Base-by-base conservation (phyloP, 2,113 vertebrate species). In the Cephalopholis sonnerati region DNA sequence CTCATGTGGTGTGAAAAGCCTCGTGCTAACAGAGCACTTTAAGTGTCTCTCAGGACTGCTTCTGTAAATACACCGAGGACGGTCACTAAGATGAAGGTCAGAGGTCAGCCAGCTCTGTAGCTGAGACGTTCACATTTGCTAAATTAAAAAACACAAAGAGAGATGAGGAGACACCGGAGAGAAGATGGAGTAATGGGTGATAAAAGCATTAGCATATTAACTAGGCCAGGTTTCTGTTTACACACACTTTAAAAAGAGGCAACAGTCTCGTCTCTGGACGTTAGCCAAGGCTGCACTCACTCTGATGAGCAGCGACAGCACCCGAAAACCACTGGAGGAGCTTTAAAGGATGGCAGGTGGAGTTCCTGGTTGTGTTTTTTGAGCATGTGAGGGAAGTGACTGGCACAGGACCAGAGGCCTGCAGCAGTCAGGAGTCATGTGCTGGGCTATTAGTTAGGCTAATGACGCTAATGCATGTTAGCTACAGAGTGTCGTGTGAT, bases 181-280 rank as follows among this genome's bases (percentile, higher is more conserved):
- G 77, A 66, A 53, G 50, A 46, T 51, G 3, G 25, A 78, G 59
- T 62, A 44, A 69, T 74, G 67, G 16, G 48, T 51, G 77, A 89
- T 77, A 57, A 85, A 73, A 76, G 70, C 67, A 93, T 93, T 93
- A 91, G 92, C 92, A 92, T 94, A 90, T 94, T 92, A 94, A 94
- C 93, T 84, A 90, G 70, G 71, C 11, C 16, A 3, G 67, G 70
- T 80, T 87, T 92, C 82, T 81, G 70, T 88, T 93, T 90, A 84
- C 81, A 84, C 74, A 70, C 36, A 54, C 84, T 53, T 75, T 67
- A 22, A 66, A 82, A 74, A 20, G 59, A 62, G 80, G 78, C 66
- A 55, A 41, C 69, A 12, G 61, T 57, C 85, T 86, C 22, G 61
- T 63, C 41, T 53, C 68, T 94, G 95, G 91, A 91, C 13, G 10